These are phyloP conservation scores for Heliconius congener DNA, from an alignment of 1,140 invertebrate species.

Conservation along the genomic window DNA sequence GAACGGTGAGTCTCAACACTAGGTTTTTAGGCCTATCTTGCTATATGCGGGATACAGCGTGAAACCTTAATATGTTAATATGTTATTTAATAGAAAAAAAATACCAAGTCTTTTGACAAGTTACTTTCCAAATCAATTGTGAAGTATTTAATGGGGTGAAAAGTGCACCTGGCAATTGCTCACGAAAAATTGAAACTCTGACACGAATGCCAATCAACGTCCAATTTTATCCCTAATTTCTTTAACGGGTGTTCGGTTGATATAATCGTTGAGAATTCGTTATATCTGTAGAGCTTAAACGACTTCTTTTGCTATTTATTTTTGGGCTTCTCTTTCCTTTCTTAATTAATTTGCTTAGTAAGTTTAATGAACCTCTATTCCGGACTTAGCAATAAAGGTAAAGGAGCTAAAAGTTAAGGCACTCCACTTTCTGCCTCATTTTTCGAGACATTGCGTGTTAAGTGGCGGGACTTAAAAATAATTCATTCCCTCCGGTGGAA, in stretches of 20 bases:
- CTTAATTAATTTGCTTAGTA: not conserved
- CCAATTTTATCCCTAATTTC: not conserved
- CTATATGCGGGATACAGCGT: not conserved
- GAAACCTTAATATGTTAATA: not conserved
- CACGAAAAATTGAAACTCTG: conserved; percentile 6
- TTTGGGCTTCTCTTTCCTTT: not conserved
- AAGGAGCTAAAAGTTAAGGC: no score
- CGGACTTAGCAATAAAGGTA: no score
- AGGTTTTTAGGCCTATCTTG: no score
- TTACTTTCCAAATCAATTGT: not conserved
- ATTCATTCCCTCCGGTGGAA: no score
- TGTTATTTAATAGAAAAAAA: not conserved
- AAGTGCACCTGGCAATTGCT: conserved; percentile 5
- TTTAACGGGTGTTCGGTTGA: not conserved
- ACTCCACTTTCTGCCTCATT: no score
- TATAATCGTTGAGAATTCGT: not conserved
- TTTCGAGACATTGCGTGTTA: no score
- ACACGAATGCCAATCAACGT: not conserved
- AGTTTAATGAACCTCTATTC: not conserved
- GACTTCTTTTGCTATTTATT: not conserved
- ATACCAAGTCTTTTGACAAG: not conserved
- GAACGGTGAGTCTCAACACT: no score
- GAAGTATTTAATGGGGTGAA: not conserved
- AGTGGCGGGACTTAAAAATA: no score
- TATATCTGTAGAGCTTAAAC: not conserved